A percentile compares a stretch with the other conserved stretches of the same genome.
Evolutionary conservation across 2,113 vertebrate genomes (phyloP).

Genomic region (Cyanoramphus novaezelandiae): DNA sequence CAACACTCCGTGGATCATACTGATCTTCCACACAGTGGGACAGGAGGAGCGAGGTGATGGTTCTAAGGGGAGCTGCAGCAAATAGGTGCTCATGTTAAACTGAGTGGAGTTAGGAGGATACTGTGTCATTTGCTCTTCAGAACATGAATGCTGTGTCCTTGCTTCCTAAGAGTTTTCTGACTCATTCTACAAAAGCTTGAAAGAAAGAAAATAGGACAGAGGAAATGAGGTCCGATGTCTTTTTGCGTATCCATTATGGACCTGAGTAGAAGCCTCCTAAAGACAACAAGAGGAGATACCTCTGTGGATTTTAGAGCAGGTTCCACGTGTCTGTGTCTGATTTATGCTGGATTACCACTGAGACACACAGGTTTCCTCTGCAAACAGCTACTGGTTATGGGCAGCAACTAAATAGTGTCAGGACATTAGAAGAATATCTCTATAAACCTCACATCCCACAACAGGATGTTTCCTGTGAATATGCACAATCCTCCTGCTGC

Average conservation of each 20-base stretch:
- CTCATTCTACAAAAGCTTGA: background rate
- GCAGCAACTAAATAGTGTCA: background rate
- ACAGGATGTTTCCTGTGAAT: background rate
- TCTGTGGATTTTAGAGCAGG: background rate
- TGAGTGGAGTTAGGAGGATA: background rate
- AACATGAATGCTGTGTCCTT: background rate
- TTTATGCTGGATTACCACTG: background rate
- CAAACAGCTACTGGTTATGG: background rate
- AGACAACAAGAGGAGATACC: background rate
- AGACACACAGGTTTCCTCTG: background rate
- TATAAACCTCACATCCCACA: background rate
- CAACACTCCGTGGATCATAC: background rate
- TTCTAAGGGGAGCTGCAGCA: background rate
- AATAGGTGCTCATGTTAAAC: background rate
- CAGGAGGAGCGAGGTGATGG: background rate
- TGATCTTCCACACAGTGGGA: background rate
- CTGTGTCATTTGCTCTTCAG: background rate
- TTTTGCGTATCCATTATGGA: background rate
- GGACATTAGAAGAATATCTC: background rate
- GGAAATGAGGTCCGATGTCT: background rate
- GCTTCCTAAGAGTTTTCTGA: fast-evolving
- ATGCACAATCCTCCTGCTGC: background rate
- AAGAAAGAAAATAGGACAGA: background rate
- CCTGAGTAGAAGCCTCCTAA: background rate
- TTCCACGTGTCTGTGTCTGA: background rate